A percentile compares a stretch with the other conserved stretches of the same genome.
phyloP scores from a whole-genome alignment of 53 echinoderm and acorn worm species.

The Actinopyga echinites region DNA sequence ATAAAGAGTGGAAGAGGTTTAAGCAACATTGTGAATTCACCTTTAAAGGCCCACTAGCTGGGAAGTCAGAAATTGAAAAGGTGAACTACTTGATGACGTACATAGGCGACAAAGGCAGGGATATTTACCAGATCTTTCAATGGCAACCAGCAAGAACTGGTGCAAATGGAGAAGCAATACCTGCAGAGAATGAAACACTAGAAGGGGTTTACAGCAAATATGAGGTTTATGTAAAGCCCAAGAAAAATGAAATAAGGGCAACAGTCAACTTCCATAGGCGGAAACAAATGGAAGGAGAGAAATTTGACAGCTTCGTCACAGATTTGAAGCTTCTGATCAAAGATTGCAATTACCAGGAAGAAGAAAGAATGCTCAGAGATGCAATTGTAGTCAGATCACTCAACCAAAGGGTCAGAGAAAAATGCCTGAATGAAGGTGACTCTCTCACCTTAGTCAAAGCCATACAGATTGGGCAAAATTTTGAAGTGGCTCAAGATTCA shows the following conservation, averaged over 20 bases:
- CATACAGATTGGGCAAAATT: constrained; percentile 68
- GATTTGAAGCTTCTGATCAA: constrained; percentile 67
- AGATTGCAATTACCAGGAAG: constrained; percentile 63
- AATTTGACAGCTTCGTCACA: constrained; percentile 68
- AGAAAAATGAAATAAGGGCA: constrained; percentile 62
- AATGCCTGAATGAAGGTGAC: constrained; percentile 77
- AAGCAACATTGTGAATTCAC: constrained; percentile 60
- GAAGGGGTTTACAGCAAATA: constrained; percentile 62
- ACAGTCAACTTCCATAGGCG: constrained; percentile 64
- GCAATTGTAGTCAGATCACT: constrained; percentile 45
- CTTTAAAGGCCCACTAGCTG: constrained; percentile 63
- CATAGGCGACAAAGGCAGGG: constrained; percentile 67
- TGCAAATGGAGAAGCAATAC: background rate
- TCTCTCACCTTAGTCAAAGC: constrained; percentile 61
- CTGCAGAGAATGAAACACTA: constrained; percentile 63
- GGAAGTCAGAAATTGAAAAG: constrained; percentile 62
- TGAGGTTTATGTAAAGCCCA: constrained; percentile 61
- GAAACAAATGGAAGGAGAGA: constrained; percentile 59
- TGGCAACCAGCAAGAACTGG: constrained; percentile 36
- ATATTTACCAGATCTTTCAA: constrained; percentile 58
- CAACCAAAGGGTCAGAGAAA: constrained; percentile 44
- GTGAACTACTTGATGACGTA: constrained; percentile 73
- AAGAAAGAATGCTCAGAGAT: constrained; percentile 60
- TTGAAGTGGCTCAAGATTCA: constrained; percentile 65
- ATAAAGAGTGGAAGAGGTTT: constrained; percentile 52